These are phyloP conservation scores for Siniperca knerii DNA, from an alignment of 2,113 vertebrate genomes.

Conservation along the genomic window DNA sequence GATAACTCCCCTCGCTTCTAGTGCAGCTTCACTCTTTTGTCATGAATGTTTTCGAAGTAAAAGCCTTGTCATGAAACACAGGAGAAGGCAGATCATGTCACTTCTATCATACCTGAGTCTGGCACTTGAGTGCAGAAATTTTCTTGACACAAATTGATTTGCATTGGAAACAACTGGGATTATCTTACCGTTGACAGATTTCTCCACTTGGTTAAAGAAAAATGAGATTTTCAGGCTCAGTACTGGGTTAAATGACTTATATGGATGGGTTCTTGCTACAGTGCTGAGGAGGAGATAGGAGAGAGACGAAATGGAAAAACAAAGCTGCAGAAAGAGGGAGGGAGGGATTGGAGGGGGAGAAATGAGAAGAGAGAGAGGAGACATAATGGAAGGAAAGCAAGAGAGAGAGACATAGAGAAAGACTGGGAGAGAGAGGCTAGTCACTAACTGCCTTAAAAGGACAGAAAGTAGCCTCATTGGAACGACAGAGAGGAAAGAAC, in stretches of 20 bases:
- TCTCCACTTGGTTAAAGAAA: conserved; percentile 52
- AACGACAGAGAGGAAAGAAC: conserved; percentile 35
- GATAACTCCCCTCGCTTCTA: neutral
- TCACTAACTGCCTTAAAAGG: conserved; percentile 77
- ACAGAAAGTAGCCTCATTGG: conserved; percentile 58
- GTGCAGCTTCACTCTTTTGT: neutral
- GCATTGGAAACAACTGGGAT: conserved; percentile 65
- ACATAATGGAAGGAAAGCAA: conserved; percentile 54
- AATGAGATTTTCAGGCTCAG: conserved; percentile 62
- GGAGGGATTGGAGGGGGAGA: neutral
- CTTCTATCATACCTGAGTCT: conserved; percentile 37
- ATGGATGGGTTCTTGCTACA: conserved; percentile 66
- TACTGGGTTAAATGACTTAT: conserved; percentile 71
- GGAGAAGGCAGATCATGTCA: conserved; percentile 32
- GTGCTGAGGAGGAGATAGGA: conserved; percentile 52
- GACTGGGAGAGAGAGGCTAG: conserved; percentile 24
- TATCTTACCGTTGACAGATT: conserved; percentile 53
- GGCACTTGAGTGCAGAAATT: conserved; percentile 38
- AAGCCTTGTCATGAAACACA: conserved; percentile 29
- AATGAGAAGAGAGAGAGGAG: conserved; percentile 48
- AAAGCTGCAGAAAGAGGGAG: conserved; percentile 51
- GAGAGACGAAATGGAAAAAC: conserved; percentile 59
- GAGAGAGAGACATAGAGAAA: conserved; percentile 13
- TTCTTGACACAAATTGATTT: conserved; percentile 61
- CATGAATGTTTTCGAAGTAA: neutral